These are phyloP conservation scores for Forbesichthys agassizii DNA, from an alignment of 2,113 vertebrate species.

Conservation along the genomic window DNA sequence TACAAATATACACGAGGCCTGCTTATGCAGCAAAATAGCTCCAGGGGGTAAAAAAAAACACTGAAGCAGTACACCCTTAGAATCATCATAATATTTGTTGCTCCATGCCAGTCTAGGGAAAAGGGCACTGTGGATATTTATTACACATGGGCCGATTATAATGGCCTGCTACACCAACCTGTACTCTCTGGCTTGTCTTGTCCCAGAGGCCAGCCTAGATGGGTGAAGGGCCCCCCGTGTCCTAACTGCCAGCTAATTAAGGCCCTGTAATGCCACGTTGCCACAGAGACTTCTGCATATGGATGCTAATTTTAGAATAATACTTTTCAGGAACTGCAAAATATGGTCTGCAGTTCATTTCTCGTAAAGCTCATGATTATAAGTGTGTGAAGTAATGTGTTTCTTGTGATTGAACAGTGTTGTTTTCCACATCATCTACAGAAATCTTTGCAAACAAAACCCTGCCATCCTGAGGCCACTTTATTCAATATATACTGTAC, in stretches of 20 bases:
- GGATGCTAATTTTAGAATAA: constrained; percentile 62
- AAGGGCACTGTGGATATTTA: constrained; percentile 50
- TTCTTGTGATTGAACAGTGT: too few relatives aligned
- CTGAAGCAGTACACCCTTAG: neutral
- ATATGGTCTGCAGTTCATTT: constrained; percentile 27
- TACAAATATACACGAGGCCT: neutral
- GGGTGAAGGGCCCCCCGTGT: constrained; percentile 49
- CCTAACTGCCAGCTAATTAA: constrained; percentile 60
- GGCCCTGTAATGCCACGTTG: constrained; percentile 59
- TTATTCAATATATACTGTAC: too few relatives aligned
- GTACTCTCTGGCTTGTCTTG: constrained; percentile 10
- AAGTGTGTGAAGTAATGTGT: too few relatives aligned
- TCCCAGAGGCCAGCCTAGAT: constrained; percentile 43
- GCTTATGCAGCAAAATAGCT: neutral
- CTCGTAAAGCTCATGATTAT: constrained; percentile 13
- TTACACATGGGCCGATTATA: constrained; percentile 35
- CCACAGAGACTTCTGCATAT: constrained; percentile 57
- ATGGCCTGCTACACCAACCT: constrained; percentile 34
- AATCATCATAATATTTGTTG: neutral
- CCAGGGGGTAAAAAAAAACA: neutral
- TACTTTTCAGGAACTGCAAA: constrained; percentile 37
- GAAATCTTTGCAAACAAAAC: too few relatives aligned
- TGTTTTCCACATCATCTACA: too few relatives aligned
- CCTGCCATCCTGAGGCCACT: too few relatives aligned
- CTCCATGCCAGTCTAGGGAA: neutral